Base-by-base conservation (phyloP, 2,888 invertebrate species). In the Minunthozetes semirufus region DNA sequence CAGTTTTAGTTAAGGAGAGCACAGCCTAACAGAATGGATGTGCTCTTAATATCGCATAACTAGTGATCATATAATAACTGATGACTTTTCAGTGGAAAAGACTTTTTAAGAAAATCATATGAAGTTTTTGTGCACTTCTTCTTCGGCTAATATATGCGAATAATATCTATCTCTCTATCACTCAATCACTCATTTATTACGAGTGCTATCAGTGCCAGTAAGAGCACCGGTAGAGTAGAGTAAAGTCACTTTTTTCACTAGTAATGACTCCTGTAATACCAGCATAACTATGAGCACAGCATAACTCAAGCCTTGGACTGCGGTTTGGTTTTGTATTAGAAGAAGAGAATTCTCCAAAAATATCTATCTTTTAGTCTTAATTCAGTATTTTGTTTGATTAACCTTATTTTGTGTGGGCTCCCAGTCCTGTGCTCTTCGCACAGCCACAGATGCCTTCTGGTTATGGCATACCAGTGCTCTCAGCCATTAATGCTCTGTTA, bases 391-490 rank as follows among this genome's bases (percentile, higher is more conserved):
- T 61, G 61, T 61, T 61, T 61, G 61, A 61, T 61, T 61, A 61
- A 61, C 61, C 61, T 61, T 61, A 27, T 61, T 61, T 61, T 61
- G 61, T 61, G 61, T 61, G 61, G 61, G 61, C 59, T 59, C 61
- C 46, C 3, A 11, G 13, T 48, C 15, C 15, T 17, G 17, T 8
- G 46, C 46, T 8, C 6, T 11, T 42, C 8, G 15, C 13, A 11
- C 13, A 48, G 17, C 46, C 56, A 56, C 25, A 56, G 6, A 17
- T 56, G 46, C 46, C 46, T 15, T 11, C 13, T 11, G 15, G 17
- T 48, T 2, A 48, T 48, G 17, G 46, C 46, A 11, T 17, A 33
- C 33, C 33, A 33, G 33, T 33, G 33, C 33, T 33, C 33, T 33
- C 33, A 33, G 33, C 33, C 33, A 33, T 33, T 33, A 33, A 33